Evolutionary conservation across 2,888 invertebrate species (phyloP), one percentile per base, ranked within the genome.

Genomic region (Melieria picta): DNA sequence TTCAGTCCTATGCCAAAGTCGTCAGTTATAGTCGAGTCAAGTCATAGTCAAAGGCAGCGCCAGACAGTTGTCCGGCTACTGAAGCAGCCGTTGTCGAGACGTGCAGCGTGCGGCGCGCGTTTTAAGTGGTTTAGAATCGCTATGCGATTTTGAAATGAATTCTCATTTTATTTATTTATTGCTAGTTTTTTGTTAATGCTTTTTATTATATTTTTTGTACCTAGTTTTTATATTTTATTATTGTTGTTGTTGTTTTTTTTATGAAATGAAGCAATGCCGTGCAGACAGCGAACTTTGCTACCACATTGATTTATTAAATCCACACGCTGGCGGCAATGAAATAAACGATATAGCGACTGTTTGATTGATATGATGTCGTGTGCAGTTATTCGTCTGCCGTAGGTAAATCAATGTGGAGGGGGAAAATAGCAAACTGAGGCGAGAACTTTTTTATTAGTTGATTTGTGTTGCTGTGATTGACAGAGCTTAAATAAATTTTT

Each of bases 51-150:
- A 30, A 30, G 1, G 30, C 30, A 30, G 30, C 30, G 30, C 2
- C 30, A 30, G 30, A 30, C 30, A 30, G 30, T 30, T 30, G 30
- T 30, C 30, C 30, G 30, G 30, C 30, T 30, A 30, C 30, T 30
- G 30, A 30, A 30, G 30, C 30, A 30, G 30, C 30, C 30, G 30
- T 30, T 30, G 30, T 30, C 30, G 30, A 3, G 30, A 3, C 30
- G 30, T 30, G 30, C 30, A 30, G 30, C 30, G 30, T 30, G 30
- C 30, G 30, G 30, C 3, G 30, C 30, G 30, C 56, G 58, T 66
- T 66, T 66, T 58, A 66, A 66, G 66, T 66, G 43, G 58, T 43
- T 66, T 66, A 66, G 66, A 66, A 66, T 66, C 30, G 66, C 66
- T 58, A 50, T 48, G 60, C 58, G 58, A 48, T 58, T 66, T 66